Conservation (phyloP, 2,797 vertebrate genomes). For the Halcyon smyrnensis region DNA sequence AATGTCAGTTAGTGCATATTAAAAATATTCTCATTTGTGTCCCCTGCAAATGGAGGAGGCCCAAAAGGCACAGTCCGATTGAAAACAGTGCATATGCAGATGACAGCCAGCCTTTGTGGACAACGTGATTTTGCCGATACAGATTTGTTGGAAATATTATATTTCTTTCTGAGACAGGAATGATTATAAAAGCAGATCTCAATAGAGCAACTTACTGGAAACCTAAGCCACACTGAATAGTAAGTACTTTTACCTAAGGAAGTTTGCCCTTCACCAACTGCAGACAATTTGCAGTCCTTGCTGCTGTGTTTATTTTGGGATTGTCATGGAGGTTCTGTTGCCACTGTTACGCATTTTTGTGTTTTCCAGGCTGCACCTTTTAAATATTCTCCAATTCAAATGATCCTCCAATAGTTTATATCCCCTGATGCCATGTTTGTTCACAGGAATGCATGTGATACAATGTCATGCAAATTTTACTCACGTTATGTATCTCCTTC, state of each 20-base stretch:
- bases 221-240: neutral
- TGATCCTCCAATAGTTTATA: neutral
- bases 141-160: constrained; percentile 3
- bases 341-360: neutral
- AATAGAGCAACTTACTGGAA: constrained; percentile 41
- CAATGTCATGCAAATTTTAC: neutral
- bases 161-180: constrained; percentile 14
- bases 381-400: neutral
- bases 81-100: neutral
- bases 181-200: constrained; percentile 49
- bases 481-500: neutral
- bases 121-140: constrained; percentile 5
- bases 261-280: constrained; percentile 15
- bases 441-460: neutral
- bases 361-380: neutral
- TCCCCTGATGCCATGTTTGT: neutral
- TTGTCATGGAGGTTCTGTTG: neutral
- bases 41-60: constrained; percentile 6
- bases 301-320: constrained; percentile 23
- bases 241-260: constrained; percentile 45
- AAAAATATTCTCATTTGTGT: constrained; percentile 1
- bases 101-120: neutral
- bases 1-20: constrained; percentile 9
- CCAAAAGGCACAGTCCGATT: neutral
- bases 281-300: constrained; percentile 1